Evolutionary conservation across 2,888 invertebrate genomes (phyloP).

Genomic region (Autographa gamma): DNA sequence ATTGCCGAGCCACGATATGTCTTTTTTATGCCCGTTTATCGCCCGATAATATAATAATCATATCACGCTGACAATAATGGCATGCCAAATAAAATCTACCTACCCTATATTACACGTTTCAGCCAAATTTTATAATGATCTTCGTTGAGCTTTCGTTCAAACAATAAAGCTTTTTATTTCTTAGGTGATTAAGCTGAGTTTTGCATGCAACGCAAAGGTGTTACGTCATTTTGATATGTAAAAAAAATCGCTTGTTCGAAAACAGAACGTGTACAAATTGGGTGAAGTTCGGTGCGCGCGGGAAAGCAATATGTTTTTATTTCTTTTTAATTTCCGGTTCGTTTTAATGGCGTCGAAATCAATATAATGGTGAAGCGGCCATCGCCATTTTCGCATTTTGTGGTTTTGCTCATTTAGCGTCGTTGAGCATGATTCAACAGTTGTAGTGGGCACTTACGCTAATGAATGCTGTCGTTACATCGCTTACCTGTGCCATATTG

Average conservation of each 20-base stretch:
- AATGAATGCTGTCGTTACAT: conserved; percentile 76
- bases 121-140: conserved; percentile 62
- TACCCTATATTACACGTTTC: conserved; percentile 78
- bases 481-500: conserved; percentile 57
- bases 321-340: conserved; percentile 88
- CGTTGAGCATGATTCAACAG: conserved; percentile 75
- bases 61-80: conserved; percentile 87
- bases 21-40: conserved; percentile 87
- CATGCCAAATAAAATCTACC: conserved; percentile 87
- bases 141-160: conserved; percentile 13
- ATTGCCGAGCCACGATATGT: conserved; percentile 84
- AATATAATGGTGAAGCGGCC: conserved; percentile 86
- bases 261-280: conserved; percentile 86
- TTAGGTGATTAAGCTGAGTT: conserved; percentile 56
- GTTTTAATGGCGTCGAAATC: conserved; percentile 88
- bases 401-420: conserved; percentile 86
- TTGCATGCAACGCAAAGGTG: conserved; percentile 25
- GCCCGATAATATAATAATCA: conserved; percentile 88
- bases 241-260: conserved; percentile 77
- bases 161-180: conserved; percentile 18
- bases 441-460: conserved; percentile 65
- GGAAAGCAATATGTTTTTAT: conserved; percentile 88
- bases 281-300: conserved; percentile 85
- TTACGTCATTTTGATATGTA: conserved; percentile 66
- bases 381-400: conserved; percentile 85